A percentile compares a stretch with the other conserved stretches of the same genome.
phyloP scores from a whole-genome alignment of 2,888 invertebrate genomes.

The Theodoxus fluviatilis region DNA sequence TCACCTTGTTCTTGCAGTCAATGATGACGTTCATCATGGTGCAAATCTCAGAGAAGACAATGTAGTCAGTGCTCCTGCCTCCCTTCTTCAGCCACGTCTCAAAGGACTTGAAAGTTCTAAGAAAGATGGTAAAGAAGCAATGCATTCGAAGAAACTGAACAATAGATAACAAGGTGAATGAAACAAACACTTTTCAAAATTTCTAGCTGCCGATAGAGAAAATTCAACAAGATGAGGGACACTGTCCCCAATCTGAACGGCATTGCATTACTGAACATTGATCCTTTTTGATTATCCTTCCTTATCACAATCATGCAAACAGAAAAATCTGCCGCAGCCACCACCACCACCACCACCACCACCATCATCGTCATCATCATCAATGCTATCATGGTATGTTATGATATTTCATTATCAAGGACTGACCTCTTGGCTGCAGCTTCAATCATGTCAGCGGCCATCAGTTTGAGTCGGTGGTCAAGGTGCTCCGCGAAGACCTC shows the following conservation, averaged over 20 bases:
- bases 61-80: constrained; percentile 85
- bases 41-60: constrained; percentile 96
- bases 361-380: no score
- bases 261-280: no score
- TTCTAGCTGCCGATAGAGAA: no score
- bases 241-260: no score
- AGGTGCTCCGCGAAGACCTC: constrained; percentile 95
- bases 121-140: neutral
- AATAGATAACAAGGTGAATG: neutral
- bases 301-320: no score
- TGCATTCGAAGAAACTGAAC: neutral
- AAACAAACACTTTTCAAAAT: no score
- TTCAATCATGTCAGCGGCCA: constrained; percentile 99
- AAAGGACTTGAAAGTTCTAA: constrained; percentile 72
- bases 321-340: no score
- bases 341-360: no score
- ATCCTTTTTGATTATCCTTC: no score
- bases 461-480: constrained; percentile 93
- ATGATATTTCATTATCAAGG: neutral
- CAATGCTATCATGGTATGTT: neutral
- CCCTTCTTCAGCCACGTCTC: constrained; percentile 70
- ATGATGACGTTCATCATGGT: constrained; percentile 99
- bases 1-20: constrained; percentile 71
- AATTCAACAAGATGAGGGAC: no score
- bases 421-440: constrained; percentile 84